Evolutionary conservation across 1,140 invertebrate species (phyloP).

Genomic region (Globodera ellingtonae): DNA sequence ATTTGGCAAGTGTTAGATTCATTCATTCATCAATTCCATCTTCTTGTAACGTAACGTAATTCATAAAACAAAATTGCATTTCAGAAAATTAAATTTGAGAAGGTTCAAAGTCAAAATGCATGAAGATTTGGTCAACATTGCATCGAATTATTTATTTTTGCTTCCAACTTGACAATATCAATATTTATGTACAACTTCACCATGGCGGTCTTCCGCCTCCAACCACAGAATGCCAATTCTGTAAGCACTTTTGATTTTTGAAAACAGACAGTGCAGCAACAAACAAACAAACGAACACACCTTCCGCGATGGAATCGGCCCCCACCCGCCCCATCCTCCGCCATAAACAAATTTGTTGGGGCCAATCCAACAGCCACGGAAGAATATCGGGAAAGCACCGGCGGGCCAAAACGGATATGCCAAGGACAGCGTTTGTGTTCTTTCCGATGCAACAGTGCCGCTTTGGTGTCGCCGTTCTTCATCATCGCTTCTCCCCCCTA

Average conservation of each 20-base stretch:
- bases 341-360: slow-evolving; percentile 21
- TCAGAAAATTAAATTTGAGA: too few relatives aligned
- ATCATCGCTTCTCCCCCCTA: neutral
- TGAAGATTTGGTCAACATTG: too few relatives aligned
- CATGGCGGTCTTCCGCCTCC: neutral
- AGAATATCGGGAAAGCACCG: slow-evolving; percentile 1
- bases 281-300: neutral
- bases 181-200: neutral
- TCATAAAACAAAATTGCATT: too few relatives aligned
- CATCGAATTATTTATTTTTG: too few relatives aligned
- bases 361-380: slow-evolving; percentile 17
- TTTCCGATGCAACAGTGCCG: neutral
- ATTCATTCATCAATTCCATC: too few relatives aligned
- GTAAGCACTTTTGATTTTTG: neutral
- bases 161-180: too few relatives aligned
- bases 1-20: too few relatives aligned
- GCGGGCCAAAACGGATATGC: neutral
- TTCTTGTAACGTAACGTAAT: too few relatives aligned
- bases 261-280: neutral
- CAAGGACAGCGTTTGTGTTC: neutral
- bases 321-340: slow-evolving; percentile 17
- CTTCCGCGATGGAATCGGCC: slow-evolving; percentile 9
- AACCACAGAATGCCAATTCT: neutral
- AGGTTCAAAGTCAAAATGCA: too few relatives aligned
- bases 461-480: neutral